phyloP scores from a whole-genome alignment of 2,797 vertebrate species.

The Muraenolepis orangiensis region DNA sequence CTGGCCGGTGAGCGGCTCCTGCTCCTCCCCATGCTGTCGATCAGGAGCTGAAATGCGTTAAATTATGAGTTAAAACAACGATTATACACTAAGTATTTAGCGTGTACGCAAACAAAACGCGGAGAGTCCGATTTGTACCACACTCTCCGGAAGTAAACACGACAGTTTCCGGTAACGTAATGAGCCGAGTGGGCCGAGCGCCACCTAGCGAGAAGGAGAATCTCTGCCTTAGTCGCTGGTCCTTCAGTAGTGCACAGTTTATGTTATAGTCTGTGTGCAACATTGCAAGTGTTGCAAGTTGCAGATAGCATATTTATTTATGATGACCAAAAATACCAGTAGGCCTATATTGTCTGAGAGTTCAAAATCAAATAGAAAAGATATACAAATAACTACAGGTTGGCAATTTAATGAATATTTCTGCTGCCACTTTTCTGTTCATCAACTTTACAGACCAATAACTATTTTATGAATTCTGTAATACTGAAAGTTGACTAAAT shows the following conservation, averaged over 20 bases:
- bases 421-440: not conserved
- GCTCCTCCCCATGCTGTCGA: constrained; percentile 68
- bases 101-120: not conserved
- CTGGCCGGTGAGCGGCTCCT: constrained; percentile 71
- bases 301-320: too few relatives aligned
- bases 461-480: too few relatives aligned
- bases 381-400: too few relatives aligned
- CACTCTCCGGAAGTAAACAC: not conserved
- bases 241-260: not conserved
- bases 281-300: too few relatives aligned
- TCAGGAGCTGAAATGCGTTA: not conserved
- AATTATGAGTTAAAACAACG: not conserved
- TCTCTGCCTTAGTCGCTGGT: too few relatives aligned
- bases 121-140: not conserved
- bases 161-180: not conserved
- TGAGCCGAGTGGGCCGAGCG: not conserved
- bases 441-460: not conserved
- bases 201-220: not conserved
- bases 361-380: too few relatives aligned
- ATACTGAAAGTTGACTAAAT: too few relatives aligned
- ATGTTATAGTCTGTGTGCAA: too few relatives aligned
- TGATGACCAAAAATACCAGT: too few relatives aligned
- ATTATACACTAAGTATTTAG: not conserved
- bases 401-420: not conserved
- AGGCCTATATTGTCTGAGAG: too few relatives aligned